Conservation (phyloP, 92 coral and sea anemone species). For the Palythoa grandiflora region DNA sequence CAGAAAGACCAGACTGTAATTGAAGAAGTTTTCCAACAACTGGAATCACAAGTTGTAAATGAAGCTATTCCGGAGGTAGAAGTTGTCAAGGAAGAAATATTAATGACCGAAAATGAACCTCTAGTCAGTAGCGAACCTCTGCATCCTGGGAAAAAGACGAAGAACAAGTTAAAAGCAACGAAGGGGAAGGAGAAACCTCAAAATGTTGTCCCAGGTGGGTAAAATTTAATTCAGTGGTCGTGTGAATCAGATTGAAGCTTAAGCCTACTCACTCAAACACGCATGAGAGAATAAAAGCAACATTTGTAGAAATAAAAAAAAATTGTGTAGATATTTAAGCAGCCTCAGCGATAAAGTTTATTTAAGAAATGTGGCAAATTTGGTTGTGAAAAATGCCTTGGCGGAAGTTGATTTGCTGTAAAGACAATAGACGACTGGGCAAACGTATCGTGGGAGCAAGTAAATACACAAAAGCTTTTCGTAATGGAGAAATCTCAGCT, state of each 20-base stretch:
- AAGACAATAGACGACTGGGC: conserved; percentile 18
- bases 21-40: conserved; percentile 54
- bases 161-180: conserved; percentile 63
- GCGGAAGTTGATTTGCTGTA: conserved; percentile 45
- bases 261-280: neutral
- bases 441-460: neutral
- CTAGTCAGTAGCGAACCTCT: conserved; percentile 59
- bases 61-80: conserved; percentile 61
- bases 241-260: neutral
- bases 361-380: conserved; percentile 20
- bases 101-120: conserved; percentile 39
- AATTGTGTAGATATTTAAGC: neutral
- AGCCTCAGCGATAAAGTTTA: neutral
- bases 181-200: conserved; percentile 79
- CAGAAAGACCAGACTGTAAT: conserved; percentile 65
- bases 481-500: neutral
- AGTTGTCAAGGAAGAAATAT: conserved; percentile 35
- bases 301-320: neutral
- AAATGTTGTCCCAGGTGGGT: conserved; percentile 66
- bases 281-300: neutral
- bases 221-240: conserved; percentile 1
- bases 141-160: conserved; percentile 67
- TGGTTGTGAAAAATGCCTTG: neutral
- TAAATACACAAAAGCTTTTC: conserved; percentile 4
- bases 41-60: conserved; percentile 41